Evolutionary conservation across 2,888 invertebrate species (phyloP), one percentile per base, ranked within the genome.

Genomic region (Chironomus tentans): DNA sequence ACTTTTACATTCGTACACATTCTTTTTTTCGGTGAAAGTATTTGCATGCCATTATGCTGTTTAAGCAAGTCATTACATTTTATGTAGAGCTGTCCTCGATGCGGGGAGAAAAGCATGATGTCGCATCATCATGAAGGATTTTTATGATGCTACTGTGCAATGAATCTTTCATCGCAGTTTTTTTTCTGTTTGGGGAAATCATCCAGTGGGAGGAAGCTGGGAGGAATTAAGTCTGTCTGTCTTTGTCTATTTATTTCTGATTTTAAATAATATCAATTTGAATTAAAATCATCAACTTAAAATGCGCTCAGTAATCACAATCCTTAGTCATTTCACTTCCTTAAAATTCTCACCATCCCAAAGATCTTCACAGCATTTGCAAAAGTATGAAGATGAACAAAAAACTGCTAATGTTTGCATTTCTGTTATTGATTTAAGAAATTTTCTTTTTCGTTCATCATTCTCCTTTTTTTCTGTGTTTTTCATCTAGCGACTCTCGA

Each of bases 51-150:
- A 70, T 70, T 70, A 70, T 47, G 70, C 46, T 47, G 46, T 70
- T 70, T 70, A 56, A 71, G 71, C 71, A 71, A 71, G 71, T 71
- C 56, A 71, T 71, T 71, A 71, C 71, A 50, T 22, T 71, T 56
- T 46, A 15, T 38, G 7, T 28, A 28, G 18, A 68, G 18, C 38
- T 71, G 71, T 50, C 71, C 48, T 22, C 56, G 7, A 18, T 56
- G 56, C 0, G 18, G 18, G 15, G 15, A 71, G 46, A 71, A 24
- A 6, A 71, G 56, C 56, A 71, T 50, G 10, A 50, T 48, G 48
- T 46, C 47, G 18, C 71, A 50, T 56, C 46, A 22, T 46, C 46
- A 21, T 22, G 70, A 48, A 22, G 22, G 46, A 69, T 18, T 46
- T 68, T 69, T 46, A 46, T 69, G 46, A 46, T 18, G 71, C 50